Evolutionary conservation across 1,140 invertebrate genomes (phyloP).

Genomic region (Anadara kagoshimensis): DNA sequence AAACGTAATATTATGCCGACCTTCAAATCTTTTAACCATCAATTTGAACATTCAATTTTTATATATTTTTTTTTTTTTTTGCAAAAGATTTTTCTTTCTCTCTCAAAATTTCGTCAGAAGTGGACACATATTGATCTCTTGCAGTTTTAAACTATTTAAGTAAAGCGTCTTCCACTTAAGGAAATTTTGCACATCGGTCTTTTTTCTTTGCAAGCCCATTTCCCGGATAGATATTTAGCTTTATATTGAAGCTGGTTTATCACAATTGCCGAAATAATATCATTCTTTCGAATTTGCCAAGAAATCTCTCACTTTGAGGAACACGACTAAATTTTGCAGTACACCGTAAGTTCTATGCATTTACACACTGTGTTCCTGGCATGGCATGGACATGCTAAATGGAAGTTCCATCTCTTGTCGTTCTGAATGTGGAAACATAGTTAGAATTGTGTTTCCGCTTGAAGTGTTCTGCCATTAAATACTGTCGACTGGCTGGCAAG

Average conservation of each 20-base stretch:
- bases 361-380: too few relatives aligned
- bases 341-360: too few relatives aligned
- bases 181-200: conserved; percentile 10
- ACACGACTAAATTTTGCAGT: too few relatives aligned
- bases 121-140: too few relatives aligned
- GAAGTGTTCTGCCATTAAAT: too few relatives aligned
- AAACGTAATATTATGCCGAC: conserved; percentile 8
- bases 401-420: too few relatives aligned
- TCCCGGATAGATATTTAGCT: conserved; percentile 9
- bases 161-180: conserved; percentile 14
- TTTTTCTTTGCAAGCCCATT: conserved; percentile 7
- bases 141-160: conserved; percentile 1
- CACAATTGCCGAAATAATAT: conserved; percentile 10
- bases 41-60: neutral
- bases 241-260: conserved; percentile 19
- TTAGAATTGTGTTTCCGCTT: too few relatives aligned
- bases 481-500: too few relatives aligned
- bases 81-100: conserved; percentile 11
- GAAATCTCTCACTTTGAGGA: too few relatives aligned
- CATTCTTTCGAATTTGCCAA: too few relatives aligned
- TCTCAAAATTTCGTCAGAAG: conserved; percentile 13
- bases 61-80: neutral
- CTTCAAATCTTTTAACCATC: conserved; percentile 22
- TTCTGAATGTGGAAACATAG: too few relatives aligned
- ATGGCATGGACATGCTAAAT: too few relatives aligned